phyloP scores from a whole-genome alignment of 2,888 invertebrate genomes.

The Camptogramma bilineatum region DNA sequence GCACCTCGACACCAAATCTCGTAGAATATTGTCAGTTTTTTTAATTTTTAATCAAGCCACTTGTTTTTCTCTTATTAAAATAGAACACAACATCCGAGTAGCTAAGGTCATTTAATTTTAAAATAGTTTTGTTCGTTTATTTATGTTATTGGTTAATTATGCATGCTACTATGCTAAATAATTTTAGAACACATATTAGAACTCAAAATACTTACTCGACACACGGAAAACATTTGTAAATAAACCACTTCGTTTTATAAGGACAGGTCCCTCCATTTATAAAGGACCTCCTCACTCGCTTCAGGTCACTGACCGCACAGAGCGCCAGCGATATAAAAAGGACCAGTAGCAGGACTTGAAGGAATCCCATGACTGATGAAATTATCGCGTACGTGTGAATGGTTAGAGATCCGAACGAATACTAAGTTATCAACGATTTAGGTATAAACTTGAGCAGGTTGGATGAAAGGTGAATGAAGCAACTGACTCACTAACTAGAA shows the following conservation, averaged over 20 bases:
- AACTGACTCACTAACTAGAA: not conserved
- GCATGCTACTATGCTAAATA: too few relatives aligned
- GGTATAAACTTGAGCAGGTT: not conserved
- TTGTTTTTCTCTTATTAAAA: too few relatives aligned
- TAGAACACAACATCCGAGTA: too few relatives aligned
- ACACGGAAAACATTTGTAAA: constrained; percentile 22
- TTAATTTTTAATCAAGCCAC: too few relatives aligned
- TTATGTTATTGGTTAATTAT: too few relatives aligned
- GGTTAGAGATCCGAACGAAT: not conserved
- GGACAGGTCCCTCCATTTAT: constrained; percentile 17
- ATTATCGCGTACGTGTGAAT: not conserved
- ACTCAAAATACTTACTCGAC: constrained; percentile 20
- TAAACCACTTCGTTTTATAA: constrained; percentile 6
- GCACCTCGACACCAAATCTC: too few relatives aligned
- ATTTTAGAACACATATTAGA: too few relatives aligned
- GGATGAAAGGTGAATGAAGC: not conserved
- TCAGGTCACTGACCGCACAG: constrained; percentile 22
- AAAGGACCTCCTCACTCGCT: constrained; percentile 14
- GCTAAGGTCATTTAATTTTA: too few relatives aligned
- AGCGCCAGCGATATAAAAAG: constrained; percentile 9
- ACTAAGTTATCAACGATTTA: not conserved
- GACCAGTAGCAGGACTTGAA: constrained; percentile 28
- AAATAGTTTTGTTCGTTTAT: too few relatives aligned
- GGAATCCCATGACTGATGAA: constrained; percentile 9
- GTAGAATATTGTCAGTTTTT: too few relatives aligned